Conservation (phyloP, 2,113 vertebrate genomes). For the Pedetes capensis region DNA sequence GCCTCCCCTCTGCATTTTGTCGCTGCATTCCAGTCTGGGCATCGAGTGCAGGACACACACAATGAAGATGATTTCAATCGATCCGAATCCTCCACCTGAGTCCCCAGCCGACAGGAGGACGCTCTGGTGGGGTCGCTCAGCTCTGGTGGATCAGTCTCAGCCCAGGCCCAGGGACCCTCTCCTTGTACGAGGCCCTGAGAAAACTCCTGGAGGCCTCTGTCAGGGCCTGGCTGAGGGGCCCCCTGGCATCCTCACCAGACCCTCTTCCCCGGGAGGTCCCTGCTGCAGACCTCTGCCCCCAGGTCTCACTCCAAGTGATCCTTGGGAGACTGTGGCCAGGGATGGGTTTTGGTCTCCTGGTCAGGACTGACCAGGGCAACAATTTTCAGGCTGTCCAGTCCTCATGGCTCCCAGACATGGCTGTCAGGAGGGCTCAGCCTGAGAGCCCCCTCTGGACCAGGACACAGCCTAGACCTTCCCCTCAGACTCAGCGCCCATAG, state of each 20-base stretch:
- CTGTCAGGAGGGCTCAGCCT: background rate
- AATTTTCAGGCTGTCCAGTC: background rate
- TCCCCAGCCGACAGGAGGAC: background rate
- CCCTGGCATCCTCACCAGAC: background rate
- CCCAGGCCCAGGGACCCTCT: too few species aligned
- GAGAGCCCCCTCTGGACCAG: background rate
- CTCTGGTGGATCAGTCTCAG: background rate
- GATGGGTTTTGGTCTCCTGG: background rate
- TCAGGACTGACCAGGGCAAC: fast-evolving
- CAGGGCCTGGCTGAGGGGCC: background rate
- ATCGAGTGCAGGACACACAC: background rate
- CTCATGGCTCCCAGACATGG: background rate
- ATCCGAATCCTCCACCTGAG: background rate
- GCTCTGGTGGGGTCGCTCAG: background rate
- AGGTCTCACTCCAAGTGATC: background rate
- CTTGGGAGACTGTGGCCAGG: background rate
- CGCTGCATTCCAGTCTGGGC: background rate
- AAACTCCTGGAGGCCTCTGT: too few species aligned
- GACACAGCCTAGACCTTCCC: background rate
- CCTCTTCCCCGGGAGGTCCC: background rate
- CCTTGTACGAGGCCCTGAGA: background rate
- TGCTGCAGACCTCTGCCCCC: background rate
- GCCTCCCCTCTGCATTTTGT: fast-evolving
- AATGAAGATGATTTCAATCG: background rate
- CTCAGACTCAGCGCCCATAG: fast-evolving